Conservation (phyloP, 2,888 invertebrate genomes). For the Tenthredo distinguenda region DNA sequence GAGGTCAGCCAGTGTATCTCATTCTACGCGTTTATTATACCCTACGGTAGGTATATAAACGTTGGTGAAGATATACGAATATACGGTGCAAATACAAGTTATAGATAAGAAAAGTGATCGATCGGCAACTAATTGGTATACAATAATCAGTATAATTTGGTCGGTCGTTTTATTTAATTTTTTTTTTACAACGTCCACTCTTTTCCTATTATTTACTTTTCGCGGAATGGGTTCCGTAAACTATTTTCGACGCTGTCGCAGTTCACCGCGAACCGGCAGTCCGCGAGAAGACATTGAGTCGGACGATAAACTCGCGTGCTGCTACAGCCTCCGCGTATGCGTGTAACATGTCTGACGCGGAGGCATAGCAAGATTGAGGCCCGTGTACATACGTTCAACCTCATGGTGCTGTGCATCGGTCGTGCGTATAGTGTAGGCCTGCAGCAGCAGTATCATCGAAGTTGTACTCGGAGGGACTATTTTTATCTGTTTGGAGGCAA, state of each 20-base stretch:
- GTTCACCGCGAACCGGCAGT: background rate
- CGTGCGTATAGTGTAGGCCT: constrained; percentile 8
- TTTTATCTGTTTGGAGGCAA: constrained; percentile 69
- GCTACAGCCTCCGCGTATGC: constrained; percentile 19
- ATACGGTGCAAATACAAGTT: background rate
- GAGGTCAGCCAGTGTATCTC: constrained; percentile 48
- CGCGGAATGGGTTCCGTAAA: background rate
- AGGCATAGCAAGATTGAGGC: background rate
- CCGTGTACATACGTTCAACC: background rate
- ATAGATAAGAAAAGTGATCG: background rate
- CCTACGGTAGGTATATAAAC: background rate
- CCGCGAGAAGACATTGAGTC: background rate
- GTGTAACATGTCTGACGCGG: background rate
- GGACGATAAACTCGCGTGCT: constrained; percentile 27
- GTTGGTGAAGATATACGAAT: background rate
- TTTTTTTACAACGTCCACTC: background rate
- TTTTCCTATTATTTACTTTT: background rate
- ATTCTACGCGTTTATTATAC: constrained; percentile 10
- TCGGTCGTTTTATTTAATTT: background rate
- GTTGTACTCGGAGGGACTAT: constrained; percentile 64
- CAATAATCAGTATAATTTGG: background rate
- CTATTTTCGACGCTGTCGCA: constrained; percentile 24
- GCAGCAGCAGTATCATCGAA: constrained; percentile 2
- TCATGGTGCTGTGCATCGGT: background rate
- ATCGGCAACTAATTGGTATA: background rate